A percentile compares a stretch with the other conserved stretches of the same genome.
These are phyloP conservation scores for Eira barbara DNA, from an alignment of 2,113 vertebrate genomes.

Conservation along the genomic window DNA sequence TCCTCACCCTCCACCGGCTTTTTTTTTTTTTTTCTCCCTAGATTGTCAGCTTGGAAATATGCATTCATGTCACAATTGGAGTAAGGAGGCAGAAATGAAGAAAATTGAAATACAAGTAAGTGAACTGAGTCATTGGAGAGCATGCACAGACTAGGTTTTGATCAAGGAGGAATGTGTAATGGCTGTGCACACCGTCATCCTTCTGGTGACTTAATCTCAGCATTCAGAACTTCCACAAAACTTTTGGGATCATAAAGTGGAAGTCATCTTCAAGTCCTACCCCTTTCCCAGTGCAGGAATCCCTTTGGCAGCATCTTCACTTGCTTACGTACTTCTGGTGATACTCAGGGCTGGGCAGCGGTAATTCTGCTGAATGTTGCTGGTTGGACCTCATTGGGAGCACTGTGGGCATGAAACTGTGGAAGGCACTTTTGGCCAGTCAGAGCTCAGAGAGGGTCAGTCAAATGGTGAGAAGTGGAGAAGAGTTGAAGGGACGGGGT, in stretches of 20 bases:
- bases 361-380: neutral
- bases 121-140: neutral
- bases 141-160: neutral
- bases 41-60: neutral
- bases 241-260: neutral
- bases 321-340: neutral
- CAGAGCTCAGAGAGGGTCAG: neutral
- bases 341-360: neutral
- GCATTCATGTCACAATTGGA: neutral
- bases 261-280: neutral
- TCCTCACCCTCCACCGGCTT: too few species aligned
- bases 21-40: neutral
- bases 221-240: neutral
- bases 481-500: neutral
- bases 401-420: neutral
- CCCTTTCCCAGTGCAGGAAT: neutral
- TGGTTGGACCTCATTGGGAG: neutral
- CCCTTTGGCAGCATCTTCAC: neutral
- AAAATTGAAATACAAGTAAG: neutral
- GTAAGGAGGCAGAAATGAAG: neutral
- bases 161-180: neutral
- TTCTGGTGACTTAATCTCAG: neutral
- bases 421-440: neutral
- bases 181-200: neutral
- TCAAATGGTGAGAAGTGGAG: neutral